Conservation (phyloP, 2,113 vertebrate genomes). For the Zosterops lateralis region DNA sequence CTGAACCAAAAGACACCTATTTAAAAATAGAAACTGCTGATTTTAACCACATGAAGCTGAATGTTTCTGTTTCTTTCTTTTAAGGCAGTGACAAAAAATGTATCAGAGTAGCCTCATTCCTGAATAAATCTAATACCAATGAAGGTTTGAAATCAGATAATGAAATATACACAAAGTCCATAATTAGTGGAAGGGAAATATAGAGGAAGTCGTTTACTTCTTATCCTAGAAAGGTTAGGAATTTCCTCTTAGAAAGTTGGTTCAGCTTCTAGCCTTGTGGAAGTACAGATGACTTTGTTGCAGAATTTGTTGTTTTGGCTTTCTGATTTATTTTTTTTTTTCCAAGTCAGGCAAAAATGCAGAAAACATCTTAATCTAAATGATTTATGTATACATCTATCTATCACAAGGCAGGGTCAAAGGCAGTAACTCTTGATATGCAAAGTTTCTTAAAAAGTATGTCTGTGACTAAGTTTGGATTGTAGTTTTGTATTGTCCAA, state of each 20-base stretch:
- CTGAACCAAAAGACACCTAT: accelerated
- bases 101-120: background rate
- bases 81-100: background rate
- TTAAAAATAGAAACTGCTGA: background rate
- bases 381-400: background rate
- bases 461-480: background rate
- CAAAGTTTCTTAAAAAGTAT: background rate
- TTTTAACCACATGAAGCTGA: background rate
- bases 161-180: background rate
- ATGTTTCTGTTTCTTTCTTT: background rate
- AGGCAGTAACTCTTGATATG: background rate
- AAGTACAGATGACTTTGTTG: background rate
- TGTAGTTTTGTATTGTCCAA: background rate
- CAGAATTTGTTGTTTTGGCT: background rate
- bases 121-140: background rate
- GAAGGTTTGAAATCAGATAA: background rate
- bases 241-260: background rate
- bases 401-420: background rate
- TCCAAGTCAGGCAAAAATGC: background rate
- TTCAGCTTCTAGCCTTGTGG: background rate
- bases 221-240: background rate
- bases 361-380: background rate
- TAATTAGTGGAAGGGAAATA: background rate
- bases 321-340: background rate
- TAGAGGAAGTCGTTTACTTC: background rate